Percentiles rank a stretch among this genome's conserved stretches.
Evolutionary conservation across 1,140 invertebrate species (phyloP).

Genomic region (Venustaconcha ellipsiformis): DNA sequence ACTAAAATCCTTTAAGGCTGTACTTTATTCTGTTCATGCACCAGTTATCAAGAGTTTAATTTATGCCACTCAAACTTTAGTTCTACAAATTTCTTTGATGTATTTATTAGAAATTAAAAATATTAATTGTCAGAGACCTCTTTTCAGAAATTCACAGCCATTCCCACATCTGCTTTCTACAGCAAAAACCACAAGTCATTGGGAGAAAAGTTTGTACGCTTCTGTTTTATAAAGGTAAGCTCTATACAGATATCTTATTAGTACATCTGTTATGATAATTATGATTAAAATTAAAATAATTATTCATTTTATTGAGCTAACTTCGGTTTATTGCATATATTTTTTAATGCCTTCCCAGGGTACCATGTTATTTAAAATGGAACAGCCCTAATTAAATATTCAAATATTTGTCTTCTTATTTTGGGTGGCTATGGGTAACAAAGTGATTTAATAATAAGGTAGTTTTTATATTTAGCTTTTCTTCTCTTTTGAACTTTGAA

Average conservation of each 20-base stretch:
- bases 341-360: background rate
- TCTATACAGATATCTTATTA: background rate
- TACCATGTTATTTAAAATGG: background rate
- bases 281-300: background rate
- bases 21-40: too few relatives aligned
- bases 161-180: slow-evolving; percentile 96
- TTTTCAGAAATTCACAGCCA: slow-evolving; percentile 84
- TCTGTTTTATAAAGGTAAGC: slow-evolving; percentile 89
- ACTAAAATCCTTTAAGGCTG: too few relatives aligned
- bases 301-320: background rate
- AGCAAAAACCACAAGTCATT: slow-evolving; percentile 83
- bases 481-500: too few relatives aligned
- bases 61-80: too few relatives aligned
- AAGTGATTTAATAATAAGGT: too few relatives aligned
- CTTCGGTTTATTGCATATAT: background rate
- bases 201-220: slow-evolving; percentile 88
- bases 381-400: background rate
- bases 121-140: background rate
- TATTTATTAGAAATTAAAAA: too few relatives aligned
- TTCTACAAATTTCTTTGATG: too few relatives aligned
- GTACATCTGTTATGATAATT: background rate
- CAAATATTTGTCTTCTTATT: background rate
- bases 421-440: background rate
- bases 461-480: too few relatives aligned
- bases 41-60: too few relatives aligned